Evolutionary conservation across 2,888 invertebrate species (phyloP), one percentile per base, ranked within the genome.

Genomic region (Cephus pygmeus): DNA sequence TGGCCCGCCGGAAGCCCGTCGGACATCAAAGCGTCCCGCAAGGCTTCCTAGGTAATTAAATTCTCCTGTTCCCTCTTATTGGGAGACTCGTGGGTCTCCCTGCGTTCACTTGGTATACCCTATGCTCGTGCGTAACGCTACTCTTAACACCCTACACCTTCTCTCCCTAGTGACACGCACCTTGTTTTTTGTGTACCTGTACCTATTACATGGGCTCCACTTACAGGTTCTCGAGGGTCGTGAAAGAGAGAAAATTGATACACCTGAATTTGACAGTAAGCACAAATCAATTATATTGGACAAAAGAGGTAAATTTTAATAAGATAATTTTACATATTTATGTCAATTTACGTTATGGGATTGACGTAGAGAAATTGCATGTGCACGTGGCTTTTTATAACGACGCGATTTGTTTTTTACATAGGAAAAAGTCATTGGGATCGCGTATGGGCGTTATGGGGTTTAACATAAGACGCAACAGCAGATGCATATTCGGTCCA

Each of bases 11-110:
- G 90, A 90, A 89, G 87, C 89, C 88, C 83, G 85, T 85, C 81
- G 85, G 86, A 90, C 89, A 90, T 90, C 90, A 89, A 90, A 90
- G 90, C 86, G 83, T 85, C 83, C 80, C 82, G 83, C 84, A 83
- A 85, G 89, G 88, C 87, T 90, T 90, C 90, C 87, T 83, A 80
- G 86, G 76, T 86, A 86, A 79, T 79, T 79, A 79, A 79, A 79
- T 79, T 79, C 79, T 76, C 76, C 69, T 69, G 34, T 34, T 75
- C 34, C 56, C 74, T 71, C 71, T 4, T 34, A n/a, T 69, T 23
- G 6, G 56, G 9, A 23, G 23, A 23, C 23, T 23, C 56, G 9
- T 56, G 9, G 2, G 6, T 35, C 23, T 56, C 56, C 23, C 56
- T 23, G 23, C 23, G 0, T 56, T 56, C 56, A 56, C 4, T 56